Conservation (phyloP, 2,797 vertebrate species). For the Scolopax bukidnonensis region DNA sequence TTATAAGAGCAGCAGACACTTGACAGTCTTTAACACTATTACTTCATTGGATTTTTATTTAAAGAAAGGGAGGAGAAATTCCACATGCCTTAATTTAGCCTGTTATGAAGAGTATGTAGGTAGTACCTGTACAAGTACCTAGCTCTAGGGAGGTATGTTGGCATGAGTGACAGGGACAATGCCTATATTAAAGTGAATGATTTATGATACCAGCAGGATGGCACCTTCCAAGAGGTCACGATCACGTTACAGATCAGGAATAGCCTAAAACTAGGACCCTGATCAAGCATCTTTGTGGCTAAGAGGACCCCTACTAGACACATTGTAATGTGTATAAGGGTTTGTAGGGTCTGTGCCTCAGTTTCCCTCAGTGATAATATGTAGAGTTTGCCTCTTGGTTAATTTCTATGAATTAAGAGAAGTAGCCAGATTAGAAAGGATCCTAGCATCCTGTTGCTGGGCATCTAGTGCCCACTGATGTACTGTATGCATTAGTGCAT, state of each 20-base stretch:
- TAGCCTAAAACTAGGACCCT: neutral
- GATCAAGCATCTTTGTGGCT: neutral
- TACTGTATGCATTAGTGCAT: neutral
- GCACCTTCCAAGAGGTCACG: neutral
- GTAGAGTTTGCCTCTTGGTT: neutral
- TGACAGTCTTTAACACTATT: neutral
- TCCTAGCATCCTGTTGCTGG: neutral
- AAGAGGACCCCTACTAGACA: neutral
- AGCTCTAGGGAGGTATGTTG: neutral
- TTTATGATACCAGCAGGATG: neutral
- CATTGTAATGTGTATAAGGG: neutral
- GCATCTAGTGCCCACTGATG: neutral
- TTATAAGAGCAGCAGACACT: neutral
- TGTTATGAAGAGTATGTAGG: neutral
- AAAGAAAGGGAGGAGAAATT: neutral
- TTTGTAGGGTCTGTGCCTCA: neutral
- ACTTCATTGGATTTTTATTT: neutral
- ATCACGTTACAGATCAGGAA: neutral
- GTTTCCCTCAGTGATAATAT: neutral
- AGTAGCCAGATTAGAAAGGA: neutral
- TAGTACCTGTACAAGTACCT: neutral
- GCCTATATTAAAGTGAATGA: neutral
- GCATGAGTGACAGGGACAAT: neutral
- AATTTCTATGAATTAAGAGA: neutral
- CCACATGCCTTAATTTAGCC: neutral